Evolutionary conservation across 2,888 invertebrate species (phyloP).

Genomic region (Stictocephala bisonia): DNA sequence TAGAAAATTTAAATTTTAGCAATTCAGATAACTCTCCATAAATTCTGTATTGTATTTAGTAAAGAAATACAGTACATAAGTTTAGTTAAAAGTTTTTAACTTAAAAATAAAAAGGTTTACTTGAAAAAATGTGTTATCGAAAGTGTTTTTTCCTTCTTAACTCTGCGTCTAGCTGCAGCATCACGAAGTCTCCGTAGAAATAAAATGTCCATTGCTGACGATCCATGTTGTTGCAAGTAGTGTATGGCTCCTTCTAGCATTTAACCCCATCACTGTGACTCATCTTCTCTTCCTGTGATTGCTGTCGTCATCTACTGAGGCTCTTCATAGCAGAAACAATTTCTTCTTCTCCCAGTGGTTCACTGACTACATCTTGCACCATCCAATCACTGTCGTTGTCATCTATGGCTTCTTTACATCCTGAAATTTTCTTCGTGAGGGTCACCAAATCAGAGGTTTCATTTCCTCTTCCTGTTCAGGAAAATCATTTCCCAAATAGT

Average conservation of each 20-base stretch:
- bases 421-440: not conserved
- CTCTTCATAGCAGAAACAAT: slow-evolving; percentile 5
- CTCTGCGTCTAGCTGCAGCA: not conserved
- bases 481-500: not conserved
- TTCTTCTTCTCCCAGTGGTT: no score
- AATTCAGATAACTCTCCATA: no score
- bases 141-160: not conserved
- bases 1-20: no score
- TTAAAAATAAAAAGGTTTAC: no score
- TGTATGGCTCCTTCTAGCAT: not conserved
- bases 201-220: not conserved
- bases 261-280: slow-evolving; percentile 5
- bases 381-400: not conserved
- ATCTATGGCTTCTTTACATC: not conserved
- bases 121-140: no score
- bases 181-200: not conserved
- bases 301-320: not conserved
- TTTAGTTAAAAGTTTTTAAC: not conserved
- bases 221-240: not conserved
- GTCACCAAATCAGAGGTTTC: not conserved
- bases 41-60: no score
- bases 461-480: not conserved
- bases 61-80: no score
- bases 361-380: not conserved
- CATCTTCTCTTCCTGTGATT: not conserved